Percentiles rank a stretch among this genome's conserved stretches.
These are phyloP conservation scores for Steinernema scapterisci DNA, from an alignment of 2,888 invertebrate species.

Conservation along the genomic window DNA sequence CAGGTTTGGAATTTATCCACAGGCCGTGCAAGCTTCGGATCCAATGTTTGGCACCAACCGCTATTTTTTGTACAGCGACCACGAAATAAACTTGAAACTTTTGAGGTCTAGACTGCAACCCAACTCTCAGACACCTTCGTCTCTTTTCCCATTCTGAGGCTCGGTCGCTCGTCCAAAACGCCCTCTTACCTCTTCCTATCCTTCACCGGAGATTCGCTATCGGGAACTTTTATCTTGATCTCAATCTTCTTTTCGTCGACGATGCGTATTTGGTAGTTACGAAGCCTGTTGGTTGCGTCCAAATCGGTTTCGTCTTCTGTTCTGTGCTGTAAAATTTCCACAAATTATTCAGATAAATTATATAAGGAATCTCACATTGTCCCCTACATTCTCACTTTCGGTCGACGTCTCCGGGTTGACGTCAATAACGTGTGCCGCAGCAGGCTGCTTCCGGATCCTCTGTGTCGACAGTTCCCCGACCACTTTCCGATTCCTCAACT, in stretches of 20 bases:
- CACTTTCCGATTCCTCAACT: constrained; percentile 50
- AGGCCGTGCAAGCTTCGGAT: no score
- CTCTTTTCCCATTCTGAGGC: no score
- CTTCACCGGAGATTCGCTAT: constrained; percentile 23
- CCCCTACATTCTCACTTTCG: neutral
- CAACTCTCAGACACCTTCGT: no score
- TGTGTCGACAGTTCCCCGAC: constrained; percentile 53
- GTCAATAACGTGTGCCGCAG: constrained; percentile 35
- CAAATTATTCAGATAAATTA: neutral
- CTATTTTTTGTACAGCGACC: no score
- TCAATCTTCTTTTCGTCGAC: constrained; percentile 36
- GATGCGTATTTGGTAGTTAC: constrained; percentile 28
- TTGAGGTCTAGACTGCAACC: no score
- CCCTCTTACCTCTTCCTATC: constrained; percentile 5
- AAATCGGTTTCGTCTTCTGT: constrained; percentile 37
- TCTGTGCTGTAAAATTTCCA: constrained; percentile 4
- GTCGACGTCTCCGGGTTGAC: neutral
- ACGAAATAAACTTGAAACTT: no score
- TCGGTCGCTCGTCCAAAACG: neutral
- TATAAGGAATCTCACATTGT: neutral
- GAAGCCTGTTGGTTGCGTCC: neutral
- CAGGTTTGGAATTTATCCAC: no score
- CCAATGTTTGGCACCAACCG: no score
- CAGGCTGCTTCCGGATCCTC: constrained; percentile 46
- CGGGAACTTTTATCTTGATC: constrained; percentile 36